Evolutionary conservation across 53 echinoderm and acorn worm genomes (phyloP).

Genomic region (Paelopatides confundens): DNA sequence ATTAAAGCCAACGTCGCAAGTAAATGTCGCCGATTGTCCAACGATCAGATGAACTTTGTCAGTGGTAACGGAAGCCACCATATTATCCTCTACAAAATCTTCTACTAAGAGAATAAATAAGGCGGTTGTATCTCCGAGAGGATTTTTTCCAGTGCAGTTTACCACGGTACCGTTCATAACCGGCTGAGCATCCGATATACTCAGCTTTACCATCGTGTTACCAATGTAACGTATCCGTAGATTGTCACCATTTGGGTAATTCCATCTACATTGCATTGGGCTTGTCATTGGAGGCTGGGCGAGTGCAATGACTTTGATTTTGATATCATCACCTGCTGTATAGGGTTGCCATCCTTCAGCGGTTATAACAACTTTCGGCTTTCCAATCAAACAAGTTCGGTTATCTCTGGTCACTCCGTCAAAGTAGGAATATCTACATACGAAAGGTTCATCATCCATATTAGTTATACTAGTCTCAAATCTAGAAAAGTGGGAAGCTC

Average conservation of each 20-base stretch:
- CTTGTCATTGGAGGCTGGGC: slow-evolving; percentile 1
- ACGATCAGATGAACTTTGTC: not conserved
- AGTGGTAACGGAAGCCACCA: not conserved
- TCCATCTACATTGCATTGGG: not conserved
- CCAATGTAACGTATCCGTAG: not conserved
- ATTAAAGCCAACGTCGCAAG: not conserved
- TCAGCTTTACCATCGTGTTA: not conserved
- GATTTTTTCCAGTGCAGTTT: not conserved
- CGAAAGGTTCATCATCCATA: not conserved
- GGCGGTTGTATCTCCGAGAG: not conserved
- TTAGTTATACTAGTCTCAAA: not conserved
- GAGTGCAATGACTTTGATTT: not conserved
- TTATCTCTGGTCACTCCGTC: not conserved
- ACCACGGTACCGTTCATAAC: slow-evolving; percentile 1
- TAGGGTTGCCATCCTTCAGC: not conserved
- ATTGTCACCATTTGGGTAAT: not conserved
- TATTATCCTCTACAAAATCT: not conserved
- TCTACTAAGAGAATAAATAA: not conserved
- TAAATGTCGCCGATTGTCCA: not conserved
- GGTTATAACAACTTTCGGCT: not conserved
- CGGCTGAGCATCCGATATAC: not conserved
- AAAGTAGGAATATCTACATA: not conserved
- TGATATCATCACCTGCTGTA: not conserved
- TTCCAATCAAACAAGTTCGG: not conserved
- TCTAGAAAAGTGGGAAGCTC: too few relatives aligned